These are phyloP conservation scores for Umimayanthus kanabou DNA, from an alignment of 92 coral and sea anemone species.

Conservation along the genomic window DNA sequence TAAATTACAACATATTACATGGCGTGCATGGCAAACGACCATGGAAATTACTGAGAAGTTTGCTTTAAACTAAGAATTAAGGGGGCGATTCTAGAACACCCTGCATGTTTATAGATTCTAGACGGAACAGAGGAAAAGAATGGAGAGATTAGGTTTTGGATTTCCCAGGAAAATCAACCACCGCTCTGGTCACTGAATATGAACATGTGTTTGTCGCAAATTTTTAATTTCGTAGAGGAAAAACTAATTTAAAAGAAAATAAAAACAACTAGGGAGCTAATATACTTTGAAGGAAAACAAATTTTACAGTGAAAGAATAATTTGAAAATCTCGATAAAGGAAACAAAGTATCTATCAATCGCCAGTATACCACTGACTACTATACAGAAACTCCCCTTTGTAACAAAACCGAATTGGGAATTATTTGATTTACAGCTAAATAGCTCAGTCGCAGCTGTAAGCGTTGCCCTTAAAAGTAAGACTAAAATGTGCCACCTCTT, in stretches of 20 bases:
- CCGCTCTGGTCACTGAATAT: neutral
- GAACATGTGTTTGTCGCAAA: neutral
- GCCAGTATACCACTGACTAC: neutral
- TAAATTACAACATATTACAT: neutral
- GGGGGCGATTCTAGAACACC: neutral
- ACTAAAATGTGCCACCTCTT: neutral
- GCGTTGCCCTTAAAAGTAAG: neutral
- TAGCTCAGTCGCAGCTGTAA: too few relatives aligned
- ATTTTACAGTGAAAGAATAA: neutral
- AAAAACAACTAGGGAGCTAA: constrained; percentile 5
- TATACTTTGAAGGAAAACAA: constrained; percentile 5
- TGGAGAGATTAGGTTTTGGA: neutral
- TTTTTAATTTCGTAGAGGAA: constrained; percentile 5
- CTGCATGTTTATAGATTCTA: neutral
- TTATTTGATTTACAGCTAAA: neutral
- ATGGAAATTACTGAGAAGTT: neutral
- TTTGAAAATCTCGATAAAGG: neutral
- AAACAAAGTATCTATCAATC: too few relatives aligned
- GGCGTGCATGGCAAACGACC: neutral
- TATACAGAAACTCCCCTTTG: neutral
- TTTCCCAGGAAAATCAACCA: neutral
- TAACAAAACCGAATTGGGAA: neutral
- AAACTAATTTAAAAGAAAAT: neutral
- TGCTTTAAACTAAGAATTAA: neutral
- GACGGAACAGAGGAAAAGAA: too few relatives aligned